These are phyloP conservation scores for Eristalinus aeneus DNA, from an alignment of 2,888 invertebrate species.

Conservation along the genomic window DNA sequence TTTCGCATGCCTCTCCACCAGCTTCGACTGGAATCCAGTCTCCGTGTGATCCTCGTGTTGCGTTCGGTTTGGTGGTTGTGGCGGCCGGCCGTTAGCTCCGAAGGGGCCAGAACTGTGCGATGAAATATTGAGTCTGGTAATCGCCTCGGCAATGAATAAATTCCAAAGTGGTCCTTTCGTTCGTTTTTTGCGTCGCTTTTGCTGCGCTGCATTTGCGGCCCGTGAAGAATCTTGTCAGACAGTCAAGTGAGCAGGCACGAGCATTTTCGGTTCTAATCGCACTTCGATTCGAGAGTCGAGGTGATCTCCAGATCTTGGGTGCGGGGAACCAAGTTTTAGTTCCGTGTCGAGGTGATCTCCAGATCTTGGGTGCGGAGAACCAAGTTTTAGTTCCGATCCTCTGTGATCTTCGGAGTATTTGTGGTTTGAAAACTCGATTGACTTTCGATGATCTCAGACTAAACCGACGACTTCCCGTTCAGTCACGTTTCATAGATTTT, in stretches of 20 bases:
- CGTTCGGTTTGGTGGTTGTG: background rate
- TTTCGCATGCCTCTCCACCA: conserved; percentile 36
- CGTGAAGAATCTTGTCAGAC: background rate
- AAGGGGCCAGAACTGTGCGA: conserved; percentile 23
- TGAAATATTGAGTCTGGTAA: conserved; percentile 67
- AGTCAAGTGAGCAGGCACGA: conserved; percentile 23
- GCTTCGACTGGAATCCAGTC: conserved; percentile 42
- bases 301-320: too few relatives aligned
- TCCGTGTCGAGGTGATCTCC: too few relatives aligned
- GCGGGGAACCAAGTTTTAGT: too few relatives aligned
- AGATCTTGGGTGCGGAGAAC: too few relatives aligned
- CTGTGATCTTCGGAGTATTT: too few relatives aligned
- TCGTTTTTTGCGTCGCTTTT: background rate
- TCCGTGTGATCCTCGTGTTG: conserved; percentile 40
- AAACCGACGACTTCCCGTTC: too few relatives aligned
- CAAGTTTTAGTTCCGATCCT: too few relatives aligned
- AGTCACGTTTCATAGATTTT: too few relatives aligned
- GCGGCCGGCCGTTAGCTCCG: background rate
- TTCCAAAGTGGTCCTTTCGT: conserved; percentile 50
- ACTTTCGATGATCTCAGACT: too few relatives aligned
- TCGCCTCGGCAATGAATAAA: conserved; percentile 55
- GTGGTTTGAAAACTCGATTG: too few relatives aligned
- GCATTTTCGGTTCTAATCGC: too few relatives aligned
- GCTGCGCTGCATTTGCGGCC: background rate
- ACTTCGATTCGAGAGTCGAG: too few relatives aligned